Conservation (phyloP, 2,888 invertebrate genomes). For the Phengaris arion region DNA sequence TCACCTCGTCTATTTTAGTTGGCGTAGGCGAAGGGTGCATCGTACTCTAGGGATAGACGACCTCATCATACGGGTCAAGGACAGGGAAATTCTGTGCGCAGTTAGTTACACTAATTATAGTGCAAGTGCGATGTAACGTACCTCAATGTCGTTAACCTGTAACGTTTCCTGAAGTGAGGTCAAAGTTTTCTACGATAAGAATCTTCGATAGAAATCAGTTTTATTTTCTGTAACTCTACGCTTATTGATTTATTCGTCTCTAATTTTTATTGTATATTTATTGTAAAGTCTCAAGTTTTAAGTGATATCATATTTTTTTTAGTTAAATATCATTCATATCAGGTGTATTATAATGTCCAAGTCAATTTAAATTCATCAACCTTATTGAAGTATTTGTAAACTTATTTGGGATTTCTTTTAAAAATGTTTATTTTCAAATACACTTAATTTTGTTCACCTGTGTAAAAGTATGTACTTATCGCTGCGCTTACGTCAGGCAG, state of each 20-base stretch:
- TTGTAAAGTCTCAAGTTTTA: neutral
- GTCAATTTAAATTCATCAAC: too few species aligned
- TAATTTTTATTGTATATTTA: neutral
- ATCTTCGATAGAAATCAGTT: neutral
- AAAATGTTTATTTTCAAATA: neutral
- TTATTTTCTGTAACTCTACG: neutral
- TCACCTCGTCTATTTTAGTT: constrained; percentile 71
- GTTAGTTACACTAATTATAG: constrained; percentile 34
- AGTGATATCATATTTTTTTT: too few species aligned
- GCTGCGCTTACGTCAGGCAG: constrained; percentile 61
- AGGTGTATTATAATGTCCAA: too few species aligned
- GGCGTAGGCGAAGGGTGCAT: constrained; percentile 68
- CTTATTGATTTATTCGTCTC: neutral
- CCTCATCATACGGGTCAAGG: constrained; percentile 48
- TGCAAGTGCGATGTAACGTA: constrained; percentile 29
- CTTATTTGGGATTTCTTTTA: neutral
- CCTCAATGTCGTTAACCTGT: constrained; percentile 33
- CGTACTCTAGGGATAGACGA: constrained; percentile 53
- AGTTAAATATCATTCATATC: too few species aligned
- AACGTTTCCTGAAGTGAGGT: constrained; percentile 22
- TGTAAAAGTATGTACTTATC: constrained; percentile 50
- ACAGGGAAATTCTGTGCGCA: constrained; percentile 40
- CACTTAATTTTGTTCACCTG: constrained; percentile 45
- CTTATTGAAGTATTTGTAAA: neutral
- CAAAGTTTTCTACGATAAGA: constrained; percentile 5